Percentiles rank a stretch among this genome's conserved stretches.
Evolutionary conservation across 2,888 invertebrate species (phyloP).

Genomic region (Drosophila maculinotata): DNA sequence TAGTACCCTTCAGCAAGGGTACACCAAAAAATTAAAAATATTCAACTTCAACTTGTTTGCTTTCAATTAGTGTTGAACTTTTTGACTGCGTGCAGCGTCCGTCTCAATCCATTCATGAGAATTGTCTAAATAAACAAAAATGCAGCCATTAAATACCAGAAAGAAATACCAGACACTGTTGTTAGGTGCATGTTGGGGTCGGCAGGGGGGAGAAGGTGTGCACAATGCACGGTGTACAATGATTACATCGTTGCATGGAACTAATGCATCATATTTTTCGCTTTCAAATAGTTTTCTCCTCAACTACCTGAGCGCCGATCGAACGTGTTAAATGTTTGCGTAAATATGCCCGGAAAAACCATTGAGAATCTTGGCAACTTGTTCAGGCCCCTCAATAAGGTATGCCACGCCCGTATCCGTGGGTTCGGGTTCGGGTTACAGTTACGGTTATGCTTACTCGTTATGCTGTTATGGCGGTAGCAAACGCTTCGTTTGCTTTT

Average conservation of each 20-base stretch:
- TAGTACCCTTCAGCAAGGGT: not conserved
- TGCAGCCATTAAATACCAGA: conserved; percentile 57
- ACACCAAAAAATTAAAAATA: conserved; percentile 10
- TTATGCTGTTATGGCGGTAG: conserved; percentile 49
- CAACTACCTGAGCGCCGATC: conserved; percentile 55
- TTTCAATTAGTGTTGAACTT: conserved; percentile 75
- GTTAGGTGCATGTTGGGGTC: conserved; percentile 5
- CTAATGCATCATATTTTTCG: conserved; percentile 69
- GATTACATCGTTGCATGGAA: conserved; percentile 53
- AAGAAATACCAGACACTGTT: conserved; percentile 48
- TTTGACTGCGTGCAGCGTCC: conserved; percentile 33
- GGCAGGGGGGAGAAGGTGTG: not conserved
- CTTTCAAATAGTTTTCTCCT: conserved; percentile 38
- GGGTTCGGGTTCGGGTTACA: conserved; percentile 38
- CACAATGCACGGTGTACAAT: conserved; percentile 18
- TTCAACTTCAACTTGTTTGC: conserved; percentile 66
- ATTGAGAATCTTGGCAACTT: conserved; percentile 32
- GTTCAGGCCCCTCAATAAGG: not conserved
- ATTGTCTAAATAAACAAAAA: conserved; percentile 72
- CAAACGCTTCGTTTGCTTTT: conserved; percentile 69
- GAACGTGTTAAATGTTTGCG: conserved; percentile 80
- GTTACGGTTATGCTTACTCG: conserved; percentile 50
- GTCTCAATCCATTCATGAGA: conserved; percentile 57
- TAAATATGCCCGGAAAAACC: conserved; percentile 65
- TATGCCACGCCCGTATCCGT: conserved; percentile 55